These are phyloP conservation scores for Urechis unicinctus DNA, from an alignment of 2,888 invertebrate genomes.

Conservation along the genomic window DNA sequence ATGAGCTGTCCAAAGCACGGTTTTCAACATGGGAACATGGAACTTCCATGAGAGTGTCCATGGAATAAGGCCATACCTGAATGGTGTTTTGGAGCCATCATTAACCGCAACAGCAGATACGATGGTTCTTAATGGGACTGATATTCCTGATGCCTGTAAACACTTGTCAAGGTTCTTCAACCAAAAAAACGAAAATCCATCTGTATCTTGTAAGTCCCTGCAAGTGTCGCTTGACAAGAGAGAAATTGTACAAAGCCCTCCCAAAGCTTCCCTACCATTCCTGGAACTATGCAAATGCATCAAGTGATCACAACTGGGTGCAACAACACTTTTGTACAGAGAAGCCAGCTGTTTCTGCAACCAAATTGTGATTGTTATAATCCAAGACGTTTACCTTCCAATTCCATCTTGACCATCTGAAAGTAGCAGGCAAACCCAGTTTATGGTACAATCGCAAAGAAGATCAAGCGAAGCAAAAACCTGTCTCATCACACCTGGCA, in stretches of 20 bases:
- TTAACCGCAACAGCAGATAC: conserved; percentile 18
- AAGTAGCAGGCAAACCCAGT: too few species aligned
- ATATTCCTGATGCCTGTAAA: neutral
- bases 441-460: too few species aligned
- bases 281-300: neutral
- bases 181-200: neutral
- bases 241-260: too few species aligned
- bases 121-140: neutral
- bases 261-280: too few species aligned
- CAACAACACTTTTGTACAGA: too few species aligned
- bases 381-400: too few species aligned
- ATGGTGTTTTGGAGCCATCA: conserved; percentile 35
- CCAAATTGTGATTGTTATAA: too few species aligned
- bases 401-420: too few species aligned
- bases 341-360: neutral
- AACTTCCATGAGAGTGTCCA: conserved; percentile 43
- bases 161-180: neutral
- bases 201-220: too few species aligned
- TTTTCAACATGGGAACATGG: conserved; percentile 23
- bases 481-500: too few species aligned
- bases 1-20: conserved; percentile 9
- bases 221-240: neutral
- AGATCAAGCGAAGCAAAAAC: too few species aligned
- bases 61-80: conserved; percentile 42
- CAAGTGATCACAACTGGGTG: too few species aligned